Evolutionary conservation across 2,888 invertebrate species (phyloP), one percentile per base, ranked within the genome.

Genomic region (Aleiodes leptofemur): DNA sequence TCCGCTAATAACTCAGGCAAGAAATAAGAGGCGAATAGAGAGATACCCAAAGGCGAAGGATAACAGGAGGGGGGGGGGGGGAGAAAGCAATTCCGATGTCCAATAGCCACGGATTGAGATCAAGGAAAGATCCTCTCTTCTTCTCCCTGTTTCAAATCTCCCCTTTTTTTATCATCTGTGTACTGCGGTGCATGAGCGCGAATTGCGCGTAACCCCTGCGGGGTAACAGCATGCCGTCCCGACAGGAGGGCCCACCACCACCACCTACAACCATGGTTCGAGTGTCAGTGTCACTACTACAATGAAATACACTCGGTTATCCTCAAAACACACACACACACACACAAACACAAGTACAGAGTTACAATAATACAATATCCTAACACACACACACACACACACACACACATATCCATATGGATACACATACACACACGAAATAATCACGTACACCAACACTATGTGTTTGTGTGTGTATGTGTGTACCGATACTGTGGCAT

Each of bases 191-290:
- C 84, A 86, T 82, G 86, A 86, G 88, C 88, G 88, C 87, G 88
- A 88, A 88, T 88, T 87, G 88, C 88, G 88, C 87, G 85, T 86
- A 86, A 87, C 89, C 88, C 89, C 89, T 86, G 89, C 85, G 85
- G 89, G 86, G 89, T 86, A 84, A 88, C 88, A 87, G 85, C 86
- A 85, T 83, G 86, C 85, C 83, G 85, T 86, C 88, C 82, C 89
- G 85, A 86, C 87, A 87, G 89, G 88, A 86, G 87, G 88, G 88
- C 61, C 68, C 53, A 75, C 74, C 69, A 78, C 74, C 69, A 78
- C 76, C 53, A 72, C 75, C 43, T 73, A 64, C 77, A 66, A 70
- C 76, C 72, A 23, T 2, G 23, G 23, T 43, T 14, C 11, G 23
- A 71, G 56, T 71, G 71, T 71, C 66, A 71, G 68, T 71, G 71